Evolutionary conservation across 30 jellyfish, hydroid and myxozoan species (phyloP), one percentile per base, ranked within the genome.

Genomic region (Cassiopea xamachana): DNA sequence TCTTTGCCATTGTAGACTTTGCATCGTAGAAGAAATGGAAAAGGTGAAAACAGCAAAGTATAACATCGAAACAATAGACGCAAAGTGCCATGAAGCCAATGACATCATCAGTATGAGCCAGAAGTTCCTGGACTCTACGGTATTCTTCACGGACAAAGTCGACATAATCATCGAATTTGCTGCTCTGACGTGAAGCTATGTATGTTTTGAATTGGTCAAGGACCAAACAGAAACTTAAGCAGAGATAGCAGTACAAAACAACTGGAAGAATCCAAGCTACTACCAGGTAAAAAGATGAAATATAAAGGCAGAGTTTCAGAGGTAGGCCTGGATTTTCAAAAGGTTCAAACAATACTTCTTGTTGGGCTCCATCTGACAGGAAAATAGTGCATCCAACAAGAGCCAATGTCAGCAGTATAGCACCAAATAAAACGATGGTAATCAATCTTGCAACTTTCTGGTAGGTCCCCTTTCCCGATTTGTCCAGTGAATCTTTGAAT

Each of bases 201-300:
- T 84, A 76, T 0, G 94, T 27, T 45, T 62, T 48, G 69, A 87
- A 87, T 77, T 87, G 94, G 43, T 76, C 89, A 72, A 87, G 81
- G 0, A 77, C 44, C 78, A 87, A 82, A 64, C 89, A 60, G 64
- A 87, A 79, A 64, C 89, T 80, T 13, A 87, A 48, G 83, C 94
- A 87, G 44, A 87, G 84, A 7, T 61, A 39, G 78, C 94, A 87
- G 78, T 87, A 87, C 76, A 87, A 80, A 47, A 59, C 77, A 89
- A 87, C 94, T 1, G 94, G 94, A 4, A 87, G 84, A 46, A 87
- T 89, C 94, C 94, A 87, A 17, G 94, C 82, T 14, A 87, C 89
- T 1, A 84, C 61, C 69, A 77, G 58, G 64, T 87, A 87, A 45
- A 69, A 27, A 17, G 70, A 48, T 1, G 44, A n/a, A 14, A 76